phyloP scores from a whole-genome alignment of 2,797 vertebrate genomes.

The Intellagama lesueurii region DNA sequence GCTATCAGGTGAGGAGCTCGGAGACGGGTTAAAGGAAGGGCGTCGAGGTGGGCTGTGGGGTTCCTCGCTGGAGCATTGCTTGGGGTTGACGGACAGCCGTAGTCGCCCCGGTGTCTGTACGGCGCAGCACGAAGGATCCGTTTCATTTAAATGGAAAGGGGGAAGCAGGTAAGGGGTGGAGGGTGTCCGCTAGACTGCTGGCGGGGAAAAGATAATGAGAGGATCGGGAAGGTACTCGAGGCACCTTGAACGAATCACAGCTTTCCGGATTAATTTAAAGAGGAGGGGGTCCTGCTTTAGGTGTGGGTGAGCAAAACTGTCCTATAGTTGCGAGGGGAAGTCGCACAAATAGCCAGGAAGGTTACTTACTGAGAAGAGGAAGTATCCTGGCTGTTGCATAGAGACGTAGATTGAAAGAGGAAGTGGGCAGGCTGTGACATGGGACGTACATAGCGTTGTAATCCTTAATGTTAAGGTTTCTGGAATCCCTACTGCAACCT shows the following conservation, averaged over 20 bases:
- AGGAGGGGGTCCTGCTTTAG: too few relatives aligned
- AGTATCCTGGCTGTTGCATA: background rate
- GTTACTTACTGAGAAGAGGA: background rate
- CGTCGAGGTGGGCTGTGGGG: background rate
- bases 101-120: too few relatives aligned
- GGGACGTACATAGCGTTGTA: too few relatives aligned
- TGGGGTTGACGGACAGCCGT: background rate
- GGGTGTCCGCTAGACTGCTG: too few relatives aligned
- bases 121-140: too few relatives aligned
- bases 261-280: too few relatives aligned
- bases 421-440: background rate
- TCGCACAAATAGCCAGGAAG: background rate
- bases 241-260: too few relatives aligned
- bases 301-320: too few relatives aligned
- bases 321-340: background rate
- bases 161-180: background rate
- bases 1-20: constrained; percentile 8
- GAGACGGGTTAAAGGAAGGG: background rate
- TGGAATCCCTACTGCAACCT: background rate
- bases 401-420: background rate
- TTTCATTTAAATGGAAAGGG: background rate
- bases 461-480: background rate
- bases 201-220: too few relatives aligned
- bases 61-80: too few relatives aligned
- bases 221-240: too few relatives aligned